Evolutionary conservation across 2,888 invertebrate species (phyloP), one percentile per base, ranked within the genome.

Genomic region (Sphaerophoria taeniata): DNA sequence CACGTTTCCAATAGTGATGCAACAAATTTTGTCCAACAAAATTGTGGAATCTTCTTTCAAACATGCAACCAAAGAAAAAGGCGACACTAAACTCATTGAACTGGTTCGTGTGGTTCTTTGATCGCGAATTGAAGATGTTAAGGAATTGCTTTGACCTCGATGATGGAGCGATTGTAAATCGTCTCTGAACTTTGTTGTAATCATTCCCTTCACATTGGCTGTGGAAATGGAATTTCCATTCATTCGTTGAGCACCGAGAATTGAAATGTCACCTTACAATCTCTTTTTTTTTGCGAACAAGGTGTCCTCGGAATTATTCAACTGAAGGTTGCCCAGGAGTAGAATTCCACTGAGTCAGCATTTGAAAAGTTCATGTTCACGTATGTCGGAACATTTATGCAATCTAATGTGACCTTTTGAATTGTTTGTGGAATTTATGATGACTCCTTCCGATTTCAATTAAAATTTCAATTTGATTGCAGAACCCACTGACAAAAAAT

Each of bases 1-100:
- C 84, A 84, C 84, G 84, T 84, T 84, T 84, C 55, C 61, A 84
- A 43, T 70, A 56, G 74, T 83, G 83, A 74, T 79, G 78, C 63
- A 83, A 83, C 63, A 24, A 39, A n/a, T 24, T 43, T 43, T 58
- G 49, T 49, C 4, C 12, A 3, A 2, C 7, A n/a, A 63, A 73
- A 34, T 63, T 58, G 81, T 76, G 65, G 34, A 69, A 73, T 78
- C 77, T 71, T 82, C 71, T 34, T 65, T 16, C 16, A 63, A 56
- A 63, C 65, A 56, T 63, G 47, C 77, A 56, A 58, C 43, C 43
- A 11, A 39, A 63, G 0, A 63, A 33, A 47, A 11, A 49, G 2
- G 43, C 4, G 9, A 16, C 3, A 14, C 1, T 36, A 0, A 56
- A 45, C 11, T 53, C 39, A 74, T 43, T 49, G 65, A 71, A 82